Base-by-base conservation (phyloP, 2,797 vertebrate genomes). In the Pogoniulus pusillus region DNA sequence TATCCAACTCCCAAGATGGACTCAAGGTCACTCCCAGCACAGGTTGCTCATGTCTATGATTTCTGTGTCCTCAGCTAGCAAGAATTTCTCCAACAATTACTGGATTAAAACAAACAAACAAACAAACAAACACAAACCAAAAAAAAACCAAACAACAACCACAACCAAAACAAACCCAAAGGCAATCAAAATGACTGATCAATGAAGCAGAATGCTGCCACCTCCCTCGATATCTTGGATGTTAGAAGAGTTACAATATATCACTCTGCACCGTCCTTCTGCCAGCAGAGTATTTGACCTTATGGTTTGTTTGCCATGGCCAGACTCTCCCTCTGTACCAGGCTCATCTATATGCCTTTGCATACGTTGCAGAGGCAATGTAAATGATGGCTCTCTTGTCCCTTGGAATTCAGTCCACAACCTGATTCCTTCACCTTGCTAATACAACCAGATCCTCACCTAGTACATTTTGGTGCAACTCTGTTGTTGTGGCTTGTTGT, bases 191-290 rank as follows among this genome's bases (percentile, higher is more conserved):
- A 87, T 82, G 70, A 90, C 70, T 90, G 65, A 70, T 82, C 94
- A 93, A 95, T 95, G 87, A 93, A 93, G 85, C 68, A 92, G 83
- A 91, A 87, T 85, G 62, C 71, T 94, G 90, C 75, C 70, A 73
- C 91, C 70, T 92, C 84, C 70, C 55, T 80, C 4, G 2, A 27
- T 39, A 73, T 66, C 4, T 4, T 72, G 62, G 69, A 63, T 80
- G 45, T 59, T 70, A 88, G 49, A 82, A 87, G 71, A 93, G 39
- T 49, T 84, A 62, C 12, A 70, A 63, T 76, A 83, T 91, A 72
- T 87, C 23, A 54, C 65, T 73, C 49, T 90, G 24, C 45, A 65
- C 63, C 78, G 49, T 69, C 41, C 34, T n/a, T 71, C 82, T 85
- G 73, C 43, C 81, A 82, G 68, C 34, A 47, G 23, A 68, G 76